Base-by-base conservation (phyloP, 2,888 invertebrate genomes). In the Gortyna flavago region DNA sequence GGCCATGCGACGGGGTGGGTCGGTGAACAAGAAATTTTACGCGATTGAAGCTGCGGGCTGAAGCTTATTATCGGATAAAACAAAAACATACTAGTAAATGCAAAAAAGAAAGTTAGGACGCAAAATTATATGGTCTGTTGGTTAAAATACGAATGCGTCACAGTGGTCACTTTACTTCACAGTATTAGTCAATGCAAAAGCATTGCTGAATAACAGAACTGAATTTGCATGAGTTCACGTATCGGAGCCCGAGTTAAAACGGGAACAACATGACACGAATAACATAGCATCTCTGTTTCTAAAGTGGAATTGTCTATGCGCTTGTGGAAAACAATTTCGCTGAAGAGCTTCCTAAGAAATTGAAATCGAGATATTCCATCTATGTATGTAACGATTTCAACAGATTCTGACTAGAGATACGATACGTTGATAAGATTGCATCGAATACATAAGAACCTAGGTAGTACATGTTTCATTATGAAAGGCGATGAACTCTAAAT, bases 211-310 rank as follows among this genome's bases (percentile, higher is more conserved):
- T 66, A 83, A 48, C 48, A 59, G 80, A 74, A 61, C 67, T 70
- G 62, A 69, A 84, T 75, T 84, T 85, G 65, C 68, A 79, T 76
- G 71, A 81, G 76, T 66, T 81, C 57, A 35, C 59, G 68, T 82
- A 83, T 61, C 79, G 67, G 57, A 59, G 68, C 54, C 29, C 35
- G 29, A n/a, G 67, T 65, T 83, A 64, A 83, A 67, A 71, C 70
- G n/a, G 25, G 41, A 65, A 82, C 84, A 77, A 59, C 83, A 78
- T 71, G 80, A 83, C 67, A 64, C 71, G 71, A 83, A 83, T 81
- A 71, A 83, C 67, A 70, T 72, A 72, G 64, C 61, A 67, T 66
- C 61, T 35, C 57, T 72, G 54, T 72, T 66, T 75, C 69, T 82
- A 67, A 82, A 85, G 69, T 72, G 66, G 32, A 81, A 77, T 71